Evolutionary conservation across 1,140 invertebrate genomes (phyloP), one percentile per base, ranked within the genome.

Genomic region (Drosophila sp.): DNA sequence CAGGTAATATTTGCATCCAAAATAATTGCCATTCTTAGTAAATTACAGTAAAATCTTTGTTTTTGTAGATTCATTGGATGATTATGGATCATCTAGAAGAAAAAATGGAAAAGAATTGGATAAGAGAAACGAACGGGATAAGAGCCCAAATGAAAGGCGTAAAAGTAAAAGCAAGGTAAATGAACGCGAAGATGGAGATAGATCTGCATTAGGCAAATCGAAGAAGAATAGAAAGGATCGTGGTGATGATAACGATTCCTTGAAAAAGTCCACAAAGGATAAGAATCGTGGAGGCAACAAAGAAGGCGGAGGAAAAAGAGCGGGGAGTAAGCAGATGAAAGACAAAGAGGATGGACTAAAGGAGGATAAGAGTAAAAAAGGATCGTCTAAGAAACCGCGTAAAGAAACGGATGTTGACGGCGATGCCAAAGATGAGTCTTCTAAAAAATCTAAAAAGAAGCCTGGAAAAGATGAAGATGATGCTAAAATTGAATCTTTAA

Each of bases 111-210:
- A 29, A 7, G 29, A 35, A 5, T 2, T 7, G 7, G 50, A 66
- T 3, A 41, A 17, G 11, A 55, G 6, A 17, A 38, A 7, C 4
- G 54, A 65, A 2, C 27, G 62, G 2, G 27, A 23, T 1, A 72
- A 33, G 4, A n/a, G 60, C 17, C 17, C 35, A 3, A 35, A 57
- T 55, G 35, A 27, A 54, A 62, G 17, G 3, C 30, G 33, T 38
- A 64, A 70, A 32, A 23, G 33, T 38, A 64, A 70, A 32, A 23
- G 17, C 2, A 75, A 47, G 27, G 54, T 25, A 2, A 35, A 8
- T 0, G 44, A 40, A 47, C 60, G 27, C 10, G 54, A 72, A 17
- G 33, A 17, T 38, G n/a, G 11, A 41, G 30, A 30, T 30, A 4
- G 2, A 4, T 30, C 30, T 4, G 30, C 30, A 30, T 30, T 30